phyloP scores from a whole-genome alignment of 2,113 vertebrate species.

The Rhombomys opimus region DNA sequence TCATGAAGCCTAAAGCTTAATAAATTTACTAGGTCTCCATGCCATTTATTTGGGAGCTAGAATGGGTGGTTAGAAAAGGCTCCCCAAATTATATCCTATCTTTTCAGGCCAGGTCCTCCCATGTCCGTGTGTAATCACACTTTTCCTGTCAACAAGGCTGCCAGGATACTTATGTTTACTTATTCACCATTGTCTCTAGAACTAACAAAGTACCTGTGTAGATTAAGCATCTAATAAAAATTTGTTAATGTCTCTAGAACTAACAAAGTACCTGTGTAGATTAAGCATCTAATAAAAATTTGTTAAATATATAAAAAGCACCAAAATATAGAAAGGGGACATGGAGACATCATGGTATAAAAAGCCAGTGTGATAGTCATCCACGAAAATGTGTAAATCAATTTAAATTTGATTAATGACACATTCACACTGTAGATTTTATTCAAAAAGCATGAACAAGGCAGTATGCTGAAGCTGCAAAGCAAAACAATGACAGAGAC shows the following conservation, averaged over 20 bases:
- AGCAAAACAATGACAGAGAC: conserved; percentile 31
- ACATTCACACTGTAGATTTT: background rate
- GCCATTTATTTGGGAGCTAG: too few relatives aligned
- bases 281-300: background rate
- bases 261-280: background rate
- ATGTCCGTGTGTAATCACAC: rapidly evolving
- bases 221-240: background rate
- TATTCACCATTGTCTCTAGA: background rate
- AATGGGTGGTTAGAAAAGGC: too few relatives aligned
- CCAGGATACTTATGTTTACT: background rate
- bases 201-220: background rate
- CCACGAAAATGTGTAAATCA: background rate
- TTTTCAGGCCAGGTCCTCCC: too few relatives aligned
- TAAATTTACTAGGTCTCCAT: too few relatives aligned
- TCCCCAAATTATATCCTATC: too few relatives aligned
- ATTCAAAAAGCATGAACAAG: background rate
- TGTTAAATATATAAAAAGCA: background rate
- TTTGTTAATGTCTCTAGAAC: background rate
- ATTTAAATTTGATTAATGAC: background rate
- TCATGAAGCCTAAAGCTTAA: too few relatives aligned
- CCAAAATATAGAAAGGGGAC: background rate
- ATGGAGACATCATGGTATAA: background rate
- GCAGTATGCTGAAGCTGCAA: background rate
- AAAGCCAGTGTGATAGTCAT: background rate
- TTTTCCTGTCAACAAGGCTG: background rate